Evolutionary conservation across 2,113 vertebrate species (phyloP), one percentile per base, ranked within the genome.

Genomic region (Aplodontia rufa): DNA sequence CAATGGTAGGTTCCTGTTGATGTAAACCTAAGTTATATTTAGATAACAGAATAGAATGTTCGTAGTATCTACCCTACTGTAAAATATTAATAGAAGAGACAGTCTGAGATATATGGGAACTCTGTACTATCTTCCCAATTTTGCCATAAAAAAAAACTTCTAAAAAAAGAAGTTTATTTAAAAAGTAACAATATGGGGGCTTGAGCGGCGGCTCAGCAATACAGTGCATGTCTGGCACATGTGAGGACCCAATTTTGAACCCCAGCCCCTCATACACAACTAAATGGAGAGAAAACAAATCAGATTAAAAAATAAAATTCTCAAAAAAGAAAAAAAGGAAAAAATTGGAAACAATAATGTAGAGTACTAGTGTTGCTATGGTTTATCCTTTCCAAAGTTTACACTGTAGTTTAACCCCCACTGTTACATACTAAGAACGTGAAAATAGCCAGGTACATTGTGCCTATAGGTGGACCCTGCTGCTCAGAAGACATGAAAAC

Each of bases 121-220:
- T 66, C 42, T 93, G 30, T 40, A 80, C 28, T 58, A 49, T n/a
- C 42, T 95, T 90, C 45, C 55, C 69, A 83, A 87, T 76, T 78
- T 79, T 83, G n/a, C 69, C 82, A 13, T 60, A 90, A 87, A 90
- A n/a, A n/a, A n/a, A n/a, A n/a, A n/a, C 35, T 72, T n/a, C 62
- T 89, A 96, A 81, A 94, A 40, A 42, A 93, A 90, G 24, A 68
- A 71, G 35, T 64, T 55, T 71, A 60, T 85, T 87, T 85, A 84
- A 81, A 53, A 96, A 80, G 60, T 64, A 90, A 58, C 26, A 47
- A 60, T 62, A 42, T 78, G 58, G n/a, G n/a, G n/a, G n/a, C n/a
- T n/a, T n/a, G n/a, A n/a, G n/a, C n/a, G n/a, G n/a, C n/a, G n/a
- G n/a, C n/a, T n/a, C n/a, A n/a, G n/a, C n/a, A n/a, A n/a, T n/a